These are phyloP conservation scores for Aplocera efformata DNA, from an alignment of 2,888 invertebrate species.

Conservation along the genomic window DNA sequence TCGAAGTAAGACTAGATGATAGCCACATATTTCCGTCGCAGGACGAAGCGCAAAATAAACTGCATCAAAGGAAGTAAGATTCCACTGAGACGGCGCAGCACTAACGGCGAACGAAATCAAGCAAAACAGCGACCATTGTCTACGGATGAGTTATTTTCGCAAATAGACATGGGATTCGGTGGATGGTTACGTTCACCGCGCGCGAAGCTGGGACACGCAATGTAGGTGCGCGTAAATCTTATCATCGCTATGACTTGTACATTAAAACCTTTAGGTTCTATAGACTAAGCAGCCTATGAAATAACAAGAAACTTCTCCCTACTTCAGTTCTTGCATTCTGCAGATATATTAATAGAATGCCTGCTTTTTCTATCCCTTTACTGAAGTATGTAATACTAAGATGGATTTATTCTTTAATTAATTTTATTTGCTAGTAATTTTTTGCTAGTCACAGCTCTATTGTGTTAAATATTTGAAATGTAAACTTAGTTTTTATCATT, in stretches of 20 bases:
- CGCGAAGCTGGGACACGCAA: constrained; percentile 4
- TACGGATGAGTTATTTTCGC: constrained; percentile 75
- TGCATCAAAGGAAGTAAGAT: constrained; percentile 76
- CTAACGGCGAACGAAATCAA: constrained; percentile 51
- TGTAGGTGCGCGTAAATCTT: constrained; percentile 2
- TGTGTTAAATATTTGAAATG: too few relatives aligned
- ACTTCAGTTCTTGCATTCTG: too few relatives aligned
- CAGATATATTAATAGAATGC: too few relatives aligned
- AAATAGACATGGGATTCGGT: constrained; percentile 54
- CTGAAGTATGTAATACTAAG: too few relatives aligned
- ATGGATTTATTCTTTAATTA: too few relatives aligned
- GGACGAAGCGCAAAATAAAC: constrained; percentile 76
- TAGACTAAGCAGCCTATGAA: too few relatives aligned
- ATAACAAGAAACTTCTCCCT: too few relatives aligned
- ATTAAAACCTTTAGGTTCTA: too few relatives aligned
- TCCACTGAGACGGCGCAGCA: constrained; percentile 49
- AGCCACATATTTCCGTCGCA: constrained; percentile 78
- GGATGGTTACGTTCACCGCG: constrained; percentile 20
- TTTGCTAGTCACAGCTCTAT: too few relatives aligned
- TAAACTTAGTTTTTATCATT: too few relatives aligned
- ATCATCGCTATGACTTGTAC: neutral
- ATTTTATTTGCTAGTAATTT: too few relatives aligned
- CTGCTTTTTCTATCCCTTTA: too few relatives aligned
- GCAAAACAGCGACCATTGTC: constrained; percentile 75
- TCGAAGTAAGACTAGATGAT: constrained; percentile 53